These are phyloP conservation scores for Nomada goodeniana DNA, from an alignment of 2,888 invertebrate species.

Conservation along the genomic window DNA sequence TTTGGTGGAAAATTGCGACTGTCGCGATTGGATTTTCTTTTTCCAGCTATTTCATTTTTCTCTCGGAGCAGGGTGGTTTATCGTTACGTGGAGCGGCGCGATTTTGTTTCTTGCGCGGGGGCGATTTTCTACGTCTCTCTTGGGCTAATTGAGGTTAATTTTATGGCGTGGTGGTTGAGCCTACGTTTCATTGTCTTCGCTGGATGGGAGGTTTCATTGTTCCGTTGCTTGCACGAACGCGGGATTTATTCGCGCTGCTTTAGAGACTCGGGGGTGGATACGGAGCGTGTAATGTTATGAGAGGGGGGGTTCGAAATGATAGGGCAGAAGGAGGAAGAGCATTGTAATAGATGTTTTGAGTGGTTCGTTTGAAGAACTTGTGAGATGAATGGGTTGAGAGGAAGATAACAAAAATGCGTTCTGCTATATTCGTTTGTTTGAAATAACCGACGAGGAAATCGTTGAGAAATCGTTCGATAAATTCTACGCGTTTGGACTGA, in stretches of 20 bases:
- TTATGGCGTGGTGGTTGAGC: conserved; percentile 35
- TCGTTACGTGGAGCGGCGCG: not conserved
- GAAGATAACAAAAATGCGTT: too few relatives aligned
- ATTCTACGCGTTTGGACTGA: too few relatives aligned
- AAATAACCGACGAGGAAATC: not conserved
- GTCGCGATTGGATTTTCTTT: conserved; percentile 9
- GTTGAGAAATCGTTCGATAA: too few relatives aligned
- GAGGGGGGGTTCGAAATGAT: not conserved
- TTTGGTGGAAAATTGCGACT: conserved; percentile 11
- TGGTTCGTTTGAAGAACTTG: not conserved
- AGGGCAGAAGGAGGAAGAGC: not conserved
- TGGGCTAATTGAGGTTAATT: conserved; percentile 39
- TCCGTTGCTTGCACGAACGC: conserved; percentile 18
- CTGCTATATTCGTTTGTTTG: too few relatives aligned
- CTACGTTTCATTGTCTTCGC: conserved; percentile 39
- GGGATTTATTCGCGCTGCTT: conserved; percentile 13
- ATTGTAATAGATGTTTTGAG: not conserved
- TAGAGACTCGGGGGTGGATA: conserved; percentile 14
- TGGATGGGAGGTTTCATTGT: conserved; percentile 46
- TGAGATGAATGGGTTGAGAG: too few relatives aligned
- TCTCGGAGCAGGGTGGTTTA: not conserved
- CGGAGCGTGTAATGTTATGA: not conserved
- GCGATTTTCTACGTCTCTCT: conserved; percentile 20
- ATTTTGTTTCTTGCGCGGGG: conserved; percentile 23
- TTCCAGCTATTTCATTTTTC: not conserved